Conservation (phyloP, 2,113 vertebrate species). For the Planiliza haematocheilus region DNA sequence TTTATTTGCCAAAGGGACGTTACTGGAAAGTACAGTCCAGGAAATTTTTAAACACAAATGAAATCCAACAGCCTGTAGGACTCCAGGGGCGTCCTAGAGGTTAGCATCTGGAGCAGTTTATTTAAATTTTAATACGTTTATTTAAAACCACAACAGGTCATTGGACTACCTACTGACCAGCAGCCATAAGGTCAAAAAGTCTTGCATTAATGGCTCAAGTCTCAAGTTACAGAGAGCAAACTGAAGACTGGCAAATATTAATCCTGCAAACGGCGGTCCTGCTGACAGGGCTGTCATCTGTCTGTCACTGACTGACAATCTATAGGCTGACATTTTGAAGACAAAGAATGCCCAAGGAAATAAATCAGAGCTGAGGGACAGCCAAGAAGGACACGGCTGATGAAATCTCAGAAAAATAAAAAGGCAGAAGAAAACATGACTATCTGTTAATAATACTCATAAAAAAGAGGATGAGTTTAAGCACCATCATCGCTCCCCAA, state of each 20-base stretch:
- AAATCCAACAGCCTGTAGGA: too few species aligned
- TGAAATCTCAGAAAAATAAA: constrained; percentile 1
- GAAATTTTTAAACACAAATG: constrained; percentile 8
- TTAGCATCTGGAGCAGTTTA: too few species aligned
- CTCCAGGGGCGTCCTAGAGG: constrained; percentile 2
- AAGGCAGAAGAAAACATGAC: background rate
- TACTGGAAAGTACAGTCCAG: constrained; percentile 13
- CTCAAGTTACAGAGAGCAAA: constrained; percentile 33
- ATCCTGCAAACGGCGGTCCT: constrained; percentile 36
- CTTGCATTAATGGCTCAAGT: constrained; percentile 26
- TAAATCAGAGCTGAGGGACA: constrained; percentile 22
- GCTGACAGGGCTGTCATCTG: constrained; percentile 37
- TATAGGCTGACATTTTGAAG: constrained; percentile 22
- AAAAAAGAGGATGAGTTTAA: constrained; percentile 4
- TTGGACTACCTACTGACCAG: constrained; percentile 13
- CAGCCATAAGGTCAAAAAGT: constrained; percentile 30
- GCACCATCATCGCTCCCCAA: background rate
- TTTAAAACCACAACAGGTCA: constrained; percentile 36
- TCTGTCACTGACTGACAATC: constrained; percentile 43
- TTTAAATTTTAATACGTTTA: too few species aligned
- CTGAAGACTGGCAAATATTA: constrained; percentile 34
- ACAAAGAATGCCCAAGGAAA: constrained; percentile 22
- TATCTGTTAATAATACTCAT: background rate
- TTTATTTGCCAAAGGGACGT: constrained; percentile 22
- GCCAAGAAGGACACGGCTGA: background rate